phyloP scores from a whole-genome alignment of 2,888 invertebrate genomes.

The Drosophila siamana region DNA sequence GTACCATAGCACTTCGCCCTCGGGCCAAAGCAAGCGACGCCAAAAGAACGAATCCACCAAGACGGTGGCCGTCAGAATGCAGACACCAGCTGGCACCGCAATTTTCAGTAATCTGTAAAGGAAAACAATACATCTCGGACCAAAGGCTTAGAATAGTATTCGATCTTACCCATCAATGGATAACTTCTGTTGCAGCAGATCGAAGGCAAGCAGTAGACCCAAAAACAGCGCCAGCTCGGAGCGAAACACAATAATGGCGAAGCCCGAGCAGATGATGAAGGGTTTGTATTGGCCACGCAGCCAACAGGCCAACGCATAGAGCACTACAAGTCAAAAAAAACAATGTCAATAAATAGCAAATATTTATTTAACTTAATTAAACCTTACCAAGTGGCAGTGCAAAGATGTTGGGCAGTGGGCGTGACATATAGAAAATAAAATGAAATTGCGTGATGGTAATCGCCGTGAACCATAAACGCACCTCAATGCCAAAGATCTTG shows the following conservation, averaged over 20 bases:
- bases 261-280: conserved; percentile 94
- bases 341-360: too few species aligned
- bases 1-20: conserved; percentile 98
- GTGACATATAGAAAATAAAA: conserved; percentile 97
- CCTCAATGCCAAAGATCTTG: conserved; percentile 91
- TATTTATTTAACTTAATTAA: too few species aligned
- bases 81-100: conserved; percentile 90
- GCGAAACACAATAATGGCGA: conserved; percentile 95
- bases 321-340: conserved; percentile 88
- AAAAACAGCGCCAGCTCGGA: conserved; percentile 94
- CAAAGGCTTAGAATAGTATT: not conserved
- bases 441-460: conserved; percentile 98
- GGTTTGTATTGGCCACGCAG: conserved; percentile 90
- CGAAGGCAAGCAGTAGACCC: conserved; percentile 93
- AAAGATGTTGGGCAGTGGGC: conserved; percentile 97
- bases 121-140: not conserved
- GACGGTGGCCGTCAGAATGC: conserved; percentile 90
- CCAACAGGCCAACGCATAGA: conserved; percentile 95
- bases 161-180: conserved; percentile 88
- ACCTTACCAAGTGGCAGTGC: conserved; percentile 94
- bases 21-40: conserved; percentile 96
- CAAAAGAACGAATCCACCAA: conserved; percentile 97
- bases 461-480: conserved; percentile 92
- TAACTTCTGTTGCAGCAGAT: conserved; percentile 90
- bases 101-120: conserved; percentile 89